phyloP scores from a whole-genome alignment of 2,113 vertebrate genomes.

The Vicugna pacos region DNA sequence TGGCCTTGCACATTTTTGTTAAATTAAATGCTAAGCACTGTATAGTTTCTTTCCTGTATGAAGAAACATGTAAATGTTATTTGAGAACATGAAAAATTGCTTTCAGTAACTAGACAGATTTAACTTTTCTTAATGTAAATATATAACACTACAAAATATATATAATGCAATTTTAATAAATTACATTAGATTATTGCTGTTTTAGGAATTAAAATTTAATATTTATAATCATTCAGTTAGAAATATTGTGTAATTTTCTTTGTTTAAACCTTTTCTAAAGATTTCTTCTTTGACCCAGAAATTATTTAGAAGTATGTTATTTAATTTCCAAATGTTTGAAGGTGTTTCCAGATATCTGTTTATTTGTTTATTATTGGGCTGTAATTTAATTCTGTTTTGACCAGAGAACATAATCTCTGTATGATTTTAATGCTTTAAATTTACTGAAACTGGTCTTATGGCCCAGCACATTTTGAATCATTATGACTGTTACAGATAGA shows the following conservation, averaged over 20 bases:
- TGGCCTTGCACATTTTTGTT: neutral
- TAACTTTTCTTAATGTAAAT: neutral
- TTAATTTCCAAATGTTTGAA: slow-evolving; percentile 6
- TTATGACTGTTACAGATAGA: neutral
- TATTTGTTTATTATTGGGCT: neutral
- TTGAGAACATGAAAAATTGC: neutral
- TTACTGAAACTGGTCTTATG: neutral
- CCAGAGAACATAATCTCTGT: neutral
- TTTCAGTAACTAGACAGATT: slow-evolving; percentile 38
- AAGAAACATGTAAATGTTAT: neutral
- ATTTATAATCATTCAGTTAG: slow-evolving; percentile 4
- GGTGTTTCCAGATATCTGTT: neutral
- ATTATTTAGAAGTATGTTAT: neutral
- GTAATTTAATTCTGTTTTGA: slow-evolving; percentile 10
- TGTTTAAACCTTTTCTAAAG: neutral
- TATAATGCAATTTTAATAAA: neutral
- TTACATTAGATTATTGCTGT: neutral
- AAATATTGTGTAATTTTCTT: slow-evolving; percentile 11
- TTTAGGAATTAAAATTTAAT: slow-evolving; percentile 1
- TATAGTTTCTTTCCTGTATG: neutral
- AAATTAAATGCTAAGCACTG: neutral
- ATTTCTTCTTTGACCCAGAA: slow-evolving; percentile 15
- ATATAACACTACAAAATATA: neutral
- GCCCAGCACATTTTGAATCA: neutral
- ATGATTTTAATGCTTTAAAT: slow-evolving; percentile 28